Evolutionary conservation across 2,113 vertebrate genomes (phyloP).

Genomic region (Porphyrio hochstetteri): DNA sequence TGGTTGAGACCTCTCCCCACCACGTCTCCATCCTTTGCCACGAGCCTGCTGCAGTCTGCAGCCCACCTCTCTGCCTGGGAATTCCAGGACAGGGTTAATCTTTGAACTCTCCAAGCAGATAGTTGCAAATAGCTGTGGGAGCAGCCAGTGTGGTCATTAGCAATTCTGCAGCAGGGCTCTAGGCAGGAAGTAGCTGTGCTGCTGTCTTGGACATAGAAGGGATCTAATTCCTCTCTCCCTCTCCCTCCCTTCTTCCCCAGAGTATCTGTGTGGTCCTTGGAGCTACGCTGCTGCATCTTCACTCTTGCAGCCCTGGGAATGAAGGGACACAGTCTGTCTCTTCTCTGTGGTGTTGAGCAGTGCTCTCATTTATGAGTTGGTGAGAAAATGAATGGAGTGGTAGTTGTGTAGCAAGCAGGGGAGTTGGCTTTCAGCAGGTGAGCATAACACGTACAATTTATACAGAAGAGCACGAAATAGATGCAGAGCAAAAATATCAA

Average conservation of each 20-base stretch:
- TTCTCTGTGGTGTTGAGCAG: neutral
- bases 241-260: neutral
- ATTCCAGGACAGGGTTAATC: neutral
- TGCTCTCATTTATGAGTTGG: neutral
- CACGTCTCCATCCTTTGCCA: neutral
- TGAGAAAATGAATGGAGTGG: neutral
- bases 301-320: neutral
- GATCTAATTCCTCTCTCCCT: neutral
- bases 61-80: neutral
- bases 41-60: neutral
- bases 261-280: slow-evolving; percentile 16
- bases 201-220: slow-evolving; percentile 13
- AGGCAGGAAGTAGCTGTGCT: slow-evolving; percentile 34
- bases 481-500: neutral
- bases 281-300: neutral
- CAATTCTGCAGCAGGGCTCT: slow-evolving; percentile 42
- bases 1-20: neutral
- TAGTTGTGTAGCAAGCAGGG: neutral
- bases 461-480: neutral
- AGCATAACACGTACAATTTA: neutral
- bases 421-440: neutral
- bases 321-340: neutral
- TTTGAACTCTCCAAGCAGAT: neutral
- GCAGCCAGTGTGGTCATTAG: slow-evolving; percentile 24
- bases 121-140: neutral